Evolutionary conservation across 1,140 invertebrate species (phyloP), one percentile per base, ranked within the genome.

Genomic region (Hyles vespertilio): DNA sequence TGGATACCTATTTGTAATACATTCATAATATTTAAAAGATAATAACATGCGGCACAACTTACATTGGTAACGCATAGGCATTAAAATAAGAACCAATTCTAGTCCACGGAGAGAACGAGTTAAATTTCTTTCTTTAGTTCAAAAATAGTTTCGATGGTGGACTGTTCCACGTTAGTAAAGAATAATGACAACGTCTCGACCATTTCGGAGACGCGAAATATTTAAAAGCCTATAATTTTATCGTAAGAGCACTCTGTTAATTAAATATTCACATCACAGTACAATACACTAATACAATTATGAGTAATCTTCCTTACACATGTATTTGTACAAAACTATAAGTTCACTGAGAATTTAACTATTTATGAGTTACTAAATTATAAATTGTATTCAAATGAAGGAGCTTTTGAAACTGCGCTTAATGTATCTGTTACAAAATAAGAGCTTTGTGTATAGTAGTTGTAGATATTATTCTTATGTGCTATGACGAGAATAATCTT

Each of bases 361-460:
- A 56, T 36, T 57, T 60, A 53, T 57, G 43, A 63, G 57, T 59
- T 59, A 51, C 44, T 54, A 56, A 32, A 51, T 67, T 33, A 45
- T 57, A 57, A 46, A 58, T 58, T 52, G 59, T 70, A 70, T 67
- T 78, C 65, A 78, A 77, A 72, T 77, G 72, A 77, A 72, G 69
- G 84, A 87, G 82, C 84, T 85, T 87, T 80, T 69, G 67, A 81
- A 71, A 72, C 68, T 79, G 75, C 78, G 77, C 75, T 84, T 70
- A 79, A 58, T 51, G 8, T 58, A 70, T 77, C 69, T 79, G 71
- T 78, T 81, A 81, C 74, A 72, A 51, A 72, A 69, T 83, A 84
- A 83, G 81, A 84, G 84, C 81, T 87, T 84, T 72, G 80, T 82
- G 76, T 83, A 79, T 72, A 66, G 78, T 87, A 87, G 79, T 75